Percentiles rank a stretch among this genome's conserved stretches.
phyloP scores from a whole-genome alignment of 2,888 invertebrate species.

The Aporophyla nigra region DNA sequence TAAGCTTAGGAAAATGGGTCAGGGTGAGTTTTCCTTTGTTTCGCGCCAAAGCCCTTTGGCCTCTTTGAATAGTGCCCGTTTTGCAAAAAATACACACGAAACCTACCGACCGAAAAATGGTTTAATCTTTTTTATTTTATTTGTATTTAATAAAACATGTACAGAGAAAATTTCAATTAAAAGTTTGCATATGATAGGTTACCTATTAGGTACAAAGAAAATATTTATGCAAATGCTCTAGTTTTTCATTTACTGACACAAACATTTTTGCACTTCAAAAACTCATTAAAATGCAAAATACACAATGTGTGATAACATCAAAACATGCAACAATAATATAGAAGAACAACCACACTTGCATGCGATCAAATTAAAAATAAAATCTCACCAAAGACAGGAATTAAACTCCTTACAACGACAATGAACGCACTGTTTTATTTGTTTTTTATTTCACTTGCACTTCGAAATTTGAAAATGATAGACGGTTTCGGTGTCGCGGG shows the following conservation, averaged over 20 bases:
- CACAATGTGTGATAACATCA: conserved; percentile 31
- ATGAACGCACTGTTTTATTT: conserved; percentile 65
- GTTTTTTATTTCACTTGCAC: conserved; percentile 73
- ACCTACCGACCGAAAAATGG: not conserved
- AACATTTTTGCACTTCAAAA: conserved; percentile 13
- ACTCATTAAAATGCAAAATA: conserved; percentile 37
- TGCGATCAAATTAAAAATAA: conserved; percentile 46
- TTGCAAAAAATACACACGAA: not conserved
- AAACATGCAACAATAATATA: conserved; percentile 45
- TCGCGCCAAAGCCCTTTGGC: conserved; percentile 16
- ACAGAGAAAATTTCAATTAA: not conserved
- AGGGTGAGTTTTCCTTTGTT: not conserved
- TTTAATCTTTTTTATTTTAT: no score
- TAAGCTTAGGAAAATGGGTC: not conserved
- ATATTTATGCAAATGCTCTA: not conserved
- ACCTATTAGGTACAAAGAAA: not conserved
- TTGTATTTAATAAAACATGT: not conserved
- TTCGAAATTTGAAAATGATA: conserved; percentile 70
- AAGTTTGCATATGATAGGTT: not conserved
- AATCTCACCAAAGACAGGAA: conserved; percentile 75
- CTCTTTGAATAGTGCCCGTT: not conserved
- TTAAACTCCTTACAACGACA: conserved; percentile 59
- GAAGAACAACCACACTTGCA: conserved; percentile 20
- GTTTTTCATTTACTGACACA: not conserved
- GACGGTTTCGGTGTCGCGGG: conserved; percentile 70